Evolutionary conservation across 2,797 vertebrate genomes (phyloP).

Genomic region (Danio jaintianensis): DNA sequence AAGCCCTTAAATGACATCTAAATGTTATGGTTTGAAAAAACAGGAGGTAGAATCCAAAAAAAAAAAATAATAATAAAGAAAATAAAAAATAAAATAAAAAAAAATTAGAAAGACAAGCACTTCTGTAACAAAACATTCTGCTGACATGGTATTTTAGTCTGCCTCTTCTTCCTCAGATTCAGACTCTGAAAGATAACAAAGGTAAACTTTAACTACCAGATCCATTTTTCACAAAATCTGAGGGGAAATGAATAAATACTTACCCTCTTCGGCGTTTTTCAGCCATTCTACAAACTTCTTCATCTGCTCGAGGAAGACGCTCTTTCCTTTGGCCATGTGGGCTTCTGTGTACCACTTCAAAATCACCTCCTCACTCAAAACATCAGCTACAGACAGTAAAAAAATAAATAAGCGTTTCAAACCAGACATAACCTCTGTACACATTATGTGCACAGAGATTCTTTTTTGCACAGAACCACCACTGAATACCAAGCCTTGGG

Average conservation of each 20-base stretch:
- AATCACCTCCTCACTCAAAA: constrained; percentile 95
- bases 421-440: neutral
- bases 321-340: constrained; percentile 92
- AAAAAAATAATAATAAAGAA: constrained; percentile 76
- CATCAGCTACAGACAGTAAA: constrained; percentile 81
- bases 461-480: neutral
- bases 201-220: too few species aligned
- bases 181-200: constrained; percentile 82
- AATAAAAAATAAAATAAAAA: constrained; percentile 67
- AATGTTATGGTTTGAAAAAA: constrained; percentile 85
- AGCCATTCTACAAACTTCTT: constrained; percentile 98
- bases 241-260: neutral
- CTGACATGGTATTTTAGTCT: constrained; percentile 84
- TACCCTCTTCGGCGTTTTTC: constrained; percentile 96
- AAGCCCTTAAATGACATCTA: constrained; percentile 86
- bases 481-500: neutral
- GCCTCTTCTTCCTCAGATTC: constrained; percentile 96
- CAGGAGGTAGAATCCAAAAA: constrained; percentile 87
- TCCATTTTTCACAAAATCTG: neutral
- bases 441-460: neutral
- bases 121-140: constrained; percentile 84
- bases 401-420: neutral
- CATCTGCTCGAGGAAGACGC: constrained; percentile 97
- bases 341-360: constrained; percentile 95
- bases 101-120: constrained; percentile 79